Percentiles rank a stretch among this genome's conserved stretches.
Evolutionary conservation across 1,140 invertebrate species (phyloP).

Genomic region (Macrobrachium nipponense): DNA sequence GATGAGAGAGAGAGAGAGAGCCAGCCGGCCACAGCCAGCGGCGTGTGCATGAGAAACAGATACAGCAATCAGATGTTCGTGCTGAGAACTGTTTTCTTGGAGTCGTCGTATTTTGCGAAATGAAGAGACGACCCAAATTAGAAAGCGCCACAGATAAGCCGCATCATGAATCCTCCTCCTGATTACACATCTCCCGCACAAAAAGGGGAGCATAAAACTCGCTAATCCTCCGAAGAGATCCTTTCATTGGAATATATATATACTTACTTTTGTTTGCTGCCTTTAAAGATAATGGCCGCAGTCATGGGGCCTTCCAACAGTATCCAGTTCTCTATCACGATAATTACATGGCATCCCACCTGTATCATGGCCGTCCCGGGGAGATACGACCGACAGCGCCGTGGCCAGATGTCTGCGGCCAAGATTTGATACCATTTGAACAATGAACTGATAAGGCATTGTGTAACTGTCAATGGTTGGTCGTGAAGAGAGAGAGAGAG

Average conservation of each 20-base stretch:
- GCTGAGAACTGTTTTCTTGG: no score
- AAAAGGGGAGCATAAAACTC: conserved; percentile 37
- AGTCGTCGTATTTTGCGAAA: no score
- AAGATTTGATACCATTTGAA: no score
- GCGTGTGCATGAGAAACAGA: not conserved
- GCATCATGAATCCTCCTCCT: conserved; percentile 14
- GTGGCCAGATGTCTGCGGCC: no score
- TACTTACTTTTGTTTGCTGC: conserved; percentile 25
- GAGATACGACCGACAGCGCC: no score
- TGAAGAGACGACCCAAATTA: not conserved
- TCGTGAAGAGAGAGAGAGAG: no score
- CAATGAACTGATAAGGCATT: no score
- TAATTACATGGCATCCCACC: not conserved
- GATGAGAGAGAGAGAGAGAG: not conserved
- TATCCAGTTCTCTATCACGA: not conserved
- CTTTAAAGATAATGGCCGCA: no score
- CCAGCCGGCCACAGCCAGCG: not conserved
- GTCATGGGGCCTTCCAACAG: not conserved
- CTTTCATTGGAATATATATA: conserved; percentile 50
- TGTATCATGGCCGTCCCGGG: no score
- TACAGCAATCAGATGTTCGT: not conserved
- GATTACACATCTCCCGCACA: conserved; percentile 3
- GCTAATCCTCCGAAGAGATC: conserved; percentile 22
- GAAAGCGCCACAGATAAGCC: conserved; percentile 3
- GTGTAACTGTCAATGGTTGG: no score